These are phyloP conservation scores for Pseudoips prasinana DNA, from an alignment of 2,888 invertebrate genomes.

Conservation along the genomic window DNA sequence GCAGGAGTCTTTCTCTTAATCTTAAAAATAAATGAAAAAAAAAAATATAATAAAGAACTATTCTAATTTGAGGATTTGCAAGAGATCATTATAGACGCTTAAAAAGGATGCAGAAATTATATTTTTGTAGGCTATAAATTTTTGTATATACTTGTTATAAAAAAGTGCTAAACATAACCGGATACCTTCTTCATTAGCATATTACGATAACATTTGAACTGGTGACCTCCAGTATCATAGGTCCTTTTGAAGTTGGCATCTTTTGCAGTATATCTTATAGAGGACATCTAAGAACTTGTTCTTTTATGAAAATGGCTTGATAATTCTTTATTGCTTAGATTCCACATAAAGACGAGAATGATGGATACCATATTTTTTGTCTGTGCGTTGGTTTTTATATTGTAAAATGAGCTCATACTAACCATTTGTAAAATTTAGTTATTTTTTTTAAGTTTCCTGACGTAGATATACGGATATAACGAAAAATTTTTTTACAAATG, in stretches of 20 bases:
- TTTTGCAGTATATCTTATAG: constrained; percentile 12
- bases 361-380: neutral
- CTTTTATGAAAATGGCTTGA: neutral
- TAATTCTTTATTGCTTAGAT: neutral
- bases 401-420: neutral
- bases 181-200: constrained; percentile 18
- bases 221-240: constrained; percentile 10
- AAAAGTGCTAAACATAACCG: constrained; percentile 14
- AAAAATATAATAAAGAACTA: no score
- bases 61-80: no score
- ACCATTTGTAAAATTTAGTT: no score
- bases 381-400: neutral
- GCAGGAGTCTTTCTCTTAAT: no score
- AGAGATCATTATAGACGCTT: no score
- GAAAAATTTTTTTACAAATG: no score
- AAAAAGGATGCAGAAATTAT: no score
- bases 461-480: no score
- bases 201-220: constrained; percentile 17
- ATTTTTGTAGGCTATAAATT: no score
- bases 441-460: neutral
- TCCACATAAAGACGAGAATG: neutral
- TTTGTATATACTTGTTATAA: no score
- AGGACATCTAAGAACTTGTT: constrained; percentile 9
- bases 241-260: no score
- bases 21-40: no score